Evolutionary conservation across 92 coral and sea anemone species (phyloP).

Genomic region (Bergia puertoricense): DNA sequence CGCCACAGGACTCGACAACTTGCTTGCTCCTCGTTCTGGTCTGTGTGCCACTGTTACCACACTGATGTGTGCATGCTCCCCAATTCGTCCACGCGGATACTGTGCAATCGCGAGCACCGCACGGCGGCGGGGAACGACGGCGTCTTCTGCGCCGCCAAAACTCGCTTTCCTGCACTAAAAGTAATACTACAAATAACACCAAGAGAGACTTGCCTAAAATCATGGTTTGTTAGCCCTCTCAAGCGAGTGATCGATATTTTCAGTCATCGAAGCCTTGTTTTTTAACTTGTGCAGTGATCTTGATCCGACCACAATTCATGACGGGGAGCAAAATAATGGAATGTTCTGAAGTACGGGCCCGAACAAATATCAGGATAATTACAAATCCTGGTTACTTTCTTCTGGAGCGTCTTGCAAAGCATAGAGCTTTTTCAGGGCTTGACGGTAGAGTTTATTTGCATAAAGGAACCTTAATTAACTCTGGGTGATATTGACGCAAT

Average conservation of each 20-base stretch:
- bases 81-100: slow-evolving; percentile 69
- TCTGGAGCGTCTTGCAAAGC: not conserved
- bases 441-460: not conserved
- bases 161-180: slow-evolving; percentile 32
- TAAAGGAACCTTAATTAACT: not conserved
- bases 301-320: not conserved
- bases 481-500: slow-evolving; percentile 30
- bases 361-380: not conserved
- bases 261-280: not conserved
- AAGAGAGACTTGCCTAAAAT: slow-evolving; percentile 10
- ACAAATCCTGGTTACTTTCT: no score
- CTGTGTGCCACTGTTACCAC: slow-evolving; percentile 69
- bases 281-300: not conserved
- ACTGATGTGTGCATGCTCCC: slow-evolving; percentile 66
- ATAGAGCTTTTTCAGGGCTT: no score
- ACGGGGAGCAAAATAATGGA: not conserved
- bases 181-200: slow-evolving; percentile 4
- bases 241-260: not conserved
- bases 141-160: slow-evolving; percentile 59
- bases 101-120: slow-evolving; percentile 61
- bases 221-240: not conserved
- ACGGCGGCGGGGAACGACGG: slow-evolving; percentile 64
- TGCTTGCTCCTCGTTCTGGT: slow-evolving; percentile 55
- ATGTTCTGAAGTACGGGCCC: not conserved
- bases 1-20: slow-evolving; percentile 58